Conservation (phyloP, 2,113 vertebrate genomes). For the Phyllostomus discolor region DNA sequence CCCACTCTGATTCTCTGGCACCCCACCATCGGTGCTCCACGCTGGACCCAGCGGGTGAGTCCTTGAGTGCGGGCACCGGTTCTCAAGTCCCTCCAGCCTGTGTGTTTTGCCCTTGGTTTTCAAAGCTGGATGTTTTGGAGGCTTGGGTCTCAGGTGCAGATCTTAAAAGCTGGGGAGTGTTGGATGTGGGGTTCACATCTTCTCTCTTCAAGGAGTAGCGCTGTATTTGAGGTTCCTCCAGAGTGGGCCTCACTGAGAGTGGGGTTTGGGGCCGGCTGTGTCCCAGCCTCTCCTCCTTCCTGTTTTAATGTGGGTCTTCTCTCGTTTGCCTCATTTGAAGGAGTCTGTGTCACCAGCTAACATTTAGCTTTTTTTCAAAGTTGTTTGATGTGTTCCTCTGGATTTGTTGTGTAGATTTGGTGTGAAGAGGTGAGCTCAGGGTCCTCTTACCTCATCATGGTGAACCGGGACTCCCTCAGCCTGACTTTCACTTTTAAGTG, state of each 20-base stretch:
- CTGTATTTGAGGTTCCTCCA: not conserved
- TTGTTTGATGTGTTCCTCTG: not conserved
- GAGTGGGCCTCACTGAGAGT: no score
- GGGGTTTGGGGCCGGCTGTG: not conserved
- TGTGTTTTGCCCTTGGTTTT: not conserved
- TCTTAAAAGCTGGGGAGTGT: not conserved
- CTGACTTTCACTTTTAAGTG: not conserved
- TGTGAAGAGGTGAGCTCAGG: not conserved
- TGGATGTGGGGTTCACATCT: not conserved
- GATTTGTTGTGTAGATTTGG: not conserved
- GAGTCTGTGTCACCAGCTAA: no score
- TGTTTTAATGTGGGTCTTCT: not conserved
- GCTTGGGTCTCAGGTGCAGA: not conserved
- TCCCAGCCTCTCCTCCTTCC: not conserved
- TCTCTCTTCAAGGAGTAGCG: not conserved
- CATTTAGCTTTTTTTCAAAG: not conserved
- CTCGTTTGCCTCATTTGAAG: not conserved
- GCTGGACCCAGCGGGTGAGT: not conserved
- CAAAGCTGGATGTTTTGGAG: not conserved
- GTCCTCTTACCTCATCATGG: no score
- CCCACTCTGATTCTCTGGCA: not conserved
- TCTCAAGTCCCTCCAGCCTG: not conserved
- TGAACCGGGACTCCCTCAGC: not conserved
- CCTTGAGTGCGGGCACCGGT: rapidly evolving
- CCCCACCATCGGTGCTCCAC: not conserved